Evolutionary conservation across 2,888 invertebrate species (phyloP), one percentile per base, ranked within the genome.

Genomic region (Pyrocoelia pectoralis): DNA sequence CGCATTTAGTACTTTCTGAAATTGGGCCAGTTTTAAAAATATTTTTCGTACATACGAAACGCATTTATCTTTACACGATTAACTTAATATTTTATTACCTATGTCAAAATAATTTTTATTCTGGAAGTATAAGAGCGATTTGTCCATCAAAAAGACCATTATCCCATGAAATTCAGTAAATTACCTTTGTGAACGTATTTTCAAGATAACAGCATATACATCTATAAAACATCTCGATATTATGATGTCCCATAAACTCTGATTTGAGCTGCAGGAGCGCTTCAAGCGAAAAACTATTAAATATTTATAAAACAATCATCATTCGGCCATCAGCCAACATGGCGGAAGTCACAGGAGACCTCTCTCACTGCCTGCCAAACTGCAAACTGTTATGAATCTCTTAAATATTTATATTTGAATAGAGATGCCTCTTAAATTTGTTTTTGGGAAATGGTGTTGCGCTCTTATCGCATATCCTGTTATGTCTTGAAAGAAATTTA

Each of bases 291-390:
- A 66, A 67, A 69, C 72, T 71, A 78, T 82, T 73, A 80, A 81
- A 80, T 81, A 82, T 82, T 82, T 79, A 82, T 81, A 79, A 81
- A 81, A 81, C 82, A 82, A 82, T 82, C 82, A 82, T 82, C 82
- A 81, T 82, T 80, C 81, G 81, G 74, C 81, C 82, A 82, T 82
- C 82, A 81, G 75, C 75, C 80, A 80, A 80, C 80, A 81, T 81
- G 81, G 80, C 82, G 76, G 80, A 77, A 68, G 74, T 76, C 77
- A 71, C 77, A 65, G 70, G 79, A 79, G 80, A 79, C 72, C 73
- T 70, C 62, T 69, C 66, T 60, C 68, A 62, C 61, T 67, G 70
- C 67, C 70, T 61, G 67, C 67, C 77, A 77, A 78, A 79, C 79
- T 78, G 76, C 80, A 78, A 80, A 80, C 80, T 78, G 81, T 82